Evolutionary conservation across 2,888 invertebrate genomes (phyloP).

Genomic region (Hoplodrina ambigua): DNA sequence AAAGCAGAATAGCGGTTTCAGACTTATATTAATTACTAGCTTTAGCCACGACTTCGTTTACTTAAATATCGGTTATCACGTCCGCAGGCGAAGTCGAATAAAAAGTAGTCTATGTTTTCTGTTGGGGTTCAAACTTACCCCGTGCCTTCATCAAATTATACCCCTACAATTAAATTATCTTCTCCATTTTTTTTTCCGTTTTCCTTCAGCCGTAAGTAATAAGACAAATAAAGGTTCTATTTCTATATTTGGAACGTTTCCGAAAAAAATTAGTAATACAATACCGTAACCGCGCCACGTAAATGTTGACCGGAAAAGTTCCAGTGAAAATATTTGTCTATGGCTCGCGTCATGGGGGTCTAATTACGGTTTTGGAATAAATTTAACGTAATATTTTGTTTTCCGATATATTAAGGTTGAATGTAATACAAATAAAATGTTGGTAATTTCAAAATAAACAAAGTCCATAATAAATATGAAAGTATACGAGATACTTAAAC

Average conservation of each 20-base stretch:
- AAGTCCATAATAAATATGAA: too few relatives aligned
- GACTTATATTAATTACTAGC: too few relatives aligned
- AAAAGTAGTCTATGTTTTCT: too few relatives aligned
- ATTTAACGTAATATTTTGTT: background rate
- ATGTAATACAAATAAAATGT: too few relatives aligned
- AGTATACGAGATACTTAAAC: too few relatives aligned
- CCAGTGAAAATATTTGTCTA: conserved; percentile 47
- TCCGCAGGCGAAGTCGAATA: too few relatives aligned
- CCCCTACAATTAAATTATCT: conserved; percentile 12
- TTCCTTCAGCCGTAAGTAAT: conserved; percentile 11
- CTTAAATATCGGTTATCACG: too few relatives aligned
- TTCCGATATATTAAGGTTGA: background rate
- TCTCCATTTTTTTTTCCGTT: background rate
- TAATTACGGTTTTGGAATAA: conserved; percentile 41
- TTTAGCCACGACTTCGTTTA: too few relatives aligned
- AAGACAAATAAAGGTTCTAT: conserved; percentile 33
- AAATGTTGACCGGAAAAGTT: conserved; percentile 43
- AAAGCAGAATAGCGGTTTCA: too few relatives aligned
- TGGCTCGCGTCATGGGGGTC: conserved; percentile 39
- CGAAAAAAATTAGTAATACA: conserved; percentile 58
- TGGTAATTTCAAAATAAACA: too few relatives aligned
- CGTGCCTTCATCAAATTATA: background rate
- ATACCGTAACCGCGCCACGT: conserved; percentile 38
- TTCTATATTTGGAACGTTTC: conserved; percentile 52
- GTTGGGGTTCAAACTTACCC: background rate